These are phyloP conservation scores for Euplexia lucipara DNA, from an alignment of 2,888 invertebrate species.

Conservation along the genomic window DNA sequence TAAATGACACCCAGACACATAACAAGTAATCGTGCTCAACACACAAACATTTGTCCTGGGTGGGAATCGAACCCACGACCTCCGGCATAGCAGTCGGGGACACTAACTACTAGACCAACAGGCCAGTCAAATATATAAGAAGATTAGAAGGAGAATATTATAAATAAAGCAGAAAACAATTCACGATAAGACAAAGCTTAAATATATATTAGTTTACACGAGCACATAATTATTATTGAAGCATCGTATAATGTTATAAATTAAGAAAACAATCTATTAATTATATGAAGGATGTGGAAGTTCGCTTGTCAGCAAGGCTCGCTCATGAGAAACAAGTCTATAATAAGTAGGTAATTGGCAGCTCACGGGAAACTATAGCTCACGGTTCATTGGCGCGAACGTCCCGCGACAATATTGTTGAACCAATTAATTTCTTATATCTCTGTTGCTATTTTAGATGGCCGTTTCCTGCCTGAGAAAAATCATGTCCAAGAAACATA, in stretches of 20 bases:
- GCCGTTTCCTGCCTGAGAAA: background rate
- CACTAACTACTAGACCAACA: too few species aligned
- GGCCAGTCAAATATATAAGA: too few species aligned
- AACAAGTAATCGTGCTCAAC: too few species aligned
- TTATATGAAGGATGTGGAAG: slow-evolving; percentile 42
- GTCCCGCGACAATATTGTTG: slow-evolving; percentile 52
- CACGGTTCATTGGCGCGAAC: slow-evolving; percentile 58
- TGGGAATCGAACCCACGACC: too few species aligned
- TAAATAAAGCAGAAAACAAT: background rate
- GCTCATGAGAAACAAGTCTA: slow-evolving; percentile 32
- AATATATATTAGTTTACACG: background rate
- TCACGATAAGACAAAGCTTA: background rate
- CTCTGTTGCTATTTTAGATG: slow-evolving; percentile 1
- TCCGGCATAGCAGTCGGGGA: too few species aligned
- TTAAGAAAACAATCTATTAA: slow-evolving; percentile 18
- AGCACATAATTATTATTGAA: background rate
- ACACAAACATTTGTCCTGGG: too few species aligned
- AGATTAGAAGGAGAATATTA: too few species aligned
- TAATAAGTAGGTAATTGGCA: slow-evolving; percentile 69
- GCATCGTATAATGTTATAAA: background rate
- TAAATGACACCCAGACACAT: too few species aligned
- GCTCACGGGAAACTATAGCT: slow-evolving; percentile 62
- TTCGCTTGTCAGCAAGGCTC: slow-evolving; percentile 24
- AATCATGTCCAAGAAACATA: slow-evolving; percentile 6
- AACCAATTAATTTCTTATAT: slow-evolving; percentile 46